Evolutionary conservation across 53 echinoderm and acorn worm species (phyloP).

Genomic region (Paracentrotus lividus): DNA sequence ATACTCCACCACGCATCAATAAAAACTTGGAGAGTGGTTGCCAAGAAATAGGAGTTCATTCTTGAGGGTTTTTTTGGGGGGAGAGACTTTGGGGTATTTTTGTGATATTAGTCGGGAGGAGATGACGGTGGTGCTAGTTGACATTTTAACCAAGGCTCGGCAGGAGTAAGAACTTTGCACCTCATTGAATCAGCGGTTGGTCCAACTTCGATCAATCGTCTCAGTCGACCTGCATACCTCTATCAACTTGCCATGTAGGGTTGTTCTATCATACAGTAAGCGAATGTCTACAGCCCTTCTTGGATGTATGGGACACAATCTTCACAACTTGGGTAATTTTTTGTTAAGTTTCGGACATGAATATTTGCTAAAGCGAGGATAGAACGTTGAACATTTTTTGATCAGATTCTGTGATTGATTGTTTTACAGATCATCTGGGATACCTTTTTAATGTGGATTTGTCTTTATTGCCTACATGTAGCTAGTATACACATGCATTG

Average conservation of each 20-base stretch:
- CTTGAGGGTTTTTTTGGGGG: neutral
- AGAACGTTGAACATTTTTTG: neutral
- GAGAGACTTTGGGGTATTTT: neutral
- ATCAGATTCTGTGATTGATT: neutral
- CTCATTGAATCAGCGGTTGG: conserved; percentile 6
- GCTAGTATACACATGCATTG: no score
- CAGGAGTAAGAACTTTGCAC: neutral
- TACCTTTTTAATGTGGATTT: no score
- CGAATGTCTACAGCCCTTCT: neutral
- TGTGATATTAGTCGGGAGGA: neutral
- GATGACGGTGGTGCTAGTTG: conserved; percentile 27
- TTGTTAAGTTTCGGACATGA: neutral
- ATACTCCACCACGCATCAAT: neutral
- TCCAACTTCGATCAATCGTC: neutral
- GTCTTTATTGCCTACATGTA: no score
- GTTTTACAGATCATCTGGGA: no score
- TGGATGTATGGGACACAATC: no score
- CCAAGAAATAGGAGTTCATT: neutral
- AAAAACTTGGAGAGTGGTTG: neutral
- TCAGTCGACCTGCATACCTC: neutral
- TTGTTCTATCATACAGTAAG: neutral
- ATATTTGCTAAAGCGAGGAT: neutral
- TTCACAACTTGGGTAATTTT: no score
- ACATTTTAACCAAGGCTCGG: conserved; percentile 25
- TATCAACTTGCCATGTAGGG: neutral